Conservation (phyloP, 2,888 invertebrate species). For the Rotaria socialis region DNA sequence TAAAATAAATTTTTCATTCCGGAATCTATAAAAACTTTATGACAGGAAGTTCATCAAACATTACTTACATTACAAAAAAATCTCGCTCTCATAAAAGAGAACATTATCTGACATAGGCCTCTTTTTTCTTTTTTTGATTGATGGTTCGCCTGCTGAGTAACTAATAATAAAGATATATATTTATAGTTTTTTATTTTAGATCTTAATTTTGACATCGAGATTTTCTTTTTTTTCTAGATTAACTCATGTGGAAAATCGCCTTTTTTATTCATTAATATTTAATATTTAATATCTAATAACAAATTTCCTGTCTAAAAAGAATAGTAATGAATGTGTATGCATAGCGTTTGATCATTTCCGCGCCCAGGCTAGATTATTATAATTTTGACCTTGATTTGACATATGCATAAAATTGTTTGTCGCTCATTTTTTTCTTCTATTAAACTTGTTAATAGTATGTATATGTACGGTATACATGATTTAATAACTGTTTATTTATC, state of each 20-base stretch:
- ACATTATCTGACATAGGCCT: neutral
- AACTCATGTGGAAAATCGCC: neutral
- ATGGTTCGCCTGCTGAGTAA: no score
- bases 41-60: neutral
- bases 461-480: neutral
- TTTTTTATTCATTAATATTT: neutral
- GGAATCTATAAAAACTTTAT: neutral
- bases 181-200: neutral
- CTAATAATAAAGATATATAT: no score
- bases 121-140: neutral
- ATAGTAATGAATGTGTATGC: neutral
- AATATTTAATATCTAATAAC: neutral
- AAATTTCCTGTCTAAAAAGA: neutral
- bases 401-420: neutral
- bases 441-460: neutral
- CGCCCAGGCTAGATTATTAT: neutral
- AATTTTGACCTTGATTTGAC: conserved; percentile 7
- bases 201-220: neutral
- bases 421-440: neutral
- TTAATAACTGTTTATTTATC: neutral
- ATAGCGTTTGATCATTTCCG: neutral
- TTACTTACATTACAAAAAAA: neutral
- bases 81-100: neutral
- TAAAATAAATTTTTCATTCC: neutral
- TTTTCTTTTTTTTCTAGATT: neutral